Base-by-base conservation (phyloP, 2,888 invertebrate species). In the Dione vanillae region DNA sequence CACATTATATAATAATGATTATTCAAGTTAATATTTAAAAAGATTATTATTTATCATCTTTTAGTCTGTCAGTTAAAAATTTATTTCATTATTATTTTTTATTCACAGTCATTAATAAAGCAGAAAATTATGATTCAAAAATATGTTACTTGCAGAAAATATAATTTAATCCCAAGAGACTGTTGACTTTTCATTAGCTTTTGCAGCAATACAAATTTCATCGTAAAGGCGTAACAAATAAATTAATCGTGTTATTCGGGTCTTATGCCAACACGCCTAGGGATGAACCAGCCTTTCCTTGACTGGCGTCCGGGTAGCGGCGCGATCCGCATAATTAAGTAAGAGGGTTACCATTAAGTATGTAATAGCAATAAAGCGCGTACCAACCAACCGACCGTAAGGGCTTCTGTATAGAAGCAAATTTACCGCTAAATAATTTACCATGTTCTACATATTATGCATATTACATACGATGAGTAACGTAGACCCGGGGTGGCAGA, bases 301-400 rank as follows among this genome's bases (percentile, higher is more conserved):
- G 76, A 78, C 79, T 76, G 78, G 75, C 78, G 80, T 79, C 79
- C 77, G 79, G 81, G 79, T 78, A 82, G 83, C 79, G 82, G 85
- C 82, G 82, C 85, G 85, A 83, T 86, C 83, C 88, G 87, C 87
- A 90, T 92, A 91, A 92, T 92, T 91, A 91, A 91, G 85, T 88
- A 90, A 89, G 83, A 88, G 89, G 89, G 87, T 86, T 87, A 87
- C 85, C 87, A 90, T 90, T 88, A 91, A 89, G 88, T 87, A 90
- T 91, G 89, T 89, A 90, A 86, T 85, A 88, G 88, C 86, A 87
- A 91, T 90, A 90, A 88, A 88, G 84, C 82, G 81, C 74, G 79
- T 78, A 83, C 84, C 84, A 79, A 79, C 84, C 82, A 79, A 79
- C 83, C 85, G 76, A 81, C 80, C 85, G 81, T 81, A 79, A 81